Conservation (phyloP, 2,797 vertebrate species). For the Crypturellus tataupa region DNA sequence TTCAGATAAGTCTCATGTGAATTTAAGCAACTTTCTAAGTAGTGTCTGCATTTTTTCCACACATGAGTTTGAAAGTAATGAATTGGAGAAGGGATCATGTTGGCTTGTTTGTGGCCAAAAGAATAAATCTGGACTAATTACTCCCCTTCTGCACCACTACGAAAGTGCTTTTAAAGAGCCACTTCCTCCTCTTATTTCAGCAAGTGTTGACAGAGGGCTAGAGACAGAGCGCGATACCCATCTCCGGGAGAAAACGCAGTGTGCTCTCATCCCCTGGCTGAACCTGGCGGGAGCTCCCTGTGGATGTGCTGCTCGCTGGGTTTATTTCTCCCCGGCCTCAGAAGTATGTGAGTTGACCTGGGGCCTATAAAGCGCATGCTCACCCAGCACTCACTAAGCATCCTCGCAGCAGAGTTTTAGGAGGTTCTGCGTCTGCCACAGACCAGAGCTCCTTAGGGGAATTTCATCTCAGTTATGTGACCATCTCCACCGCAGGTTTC, state of each 20-base stretch:
- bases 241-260: neutral
- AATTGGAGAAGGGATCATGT: neutral
- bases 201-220: neutral
- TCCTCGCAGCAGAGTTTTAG: neutral
- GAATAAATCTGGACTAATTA: neutral
- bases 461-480: neutral
- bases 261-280: neutral
- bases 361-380: neutral
- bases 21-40: neutral
- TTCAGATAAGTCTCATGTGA: neutral
- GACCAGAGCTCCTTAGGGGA: neutral
- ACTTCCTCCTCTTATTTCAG: neutral
- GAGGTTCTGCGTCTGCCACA: neutral
- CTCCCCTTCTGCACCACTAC: neutral
- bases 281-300: neutral
- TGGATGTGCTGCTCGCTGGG: neutral
- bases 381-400: neutral
- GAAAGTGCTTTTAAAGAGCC: neutral
- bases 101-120: neutral
- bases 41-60: neutral
- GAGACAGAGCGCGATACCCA: rapidly evolving
- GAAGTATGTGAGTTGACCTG: neutral
- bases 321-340: neutral
- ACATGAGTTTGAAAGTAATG: neutral
- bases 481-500: neutral